Evolutionary conservation across 2,113 vertebrate species (phyloP).

Genomic region (Propithecus coquereli): DNA sequence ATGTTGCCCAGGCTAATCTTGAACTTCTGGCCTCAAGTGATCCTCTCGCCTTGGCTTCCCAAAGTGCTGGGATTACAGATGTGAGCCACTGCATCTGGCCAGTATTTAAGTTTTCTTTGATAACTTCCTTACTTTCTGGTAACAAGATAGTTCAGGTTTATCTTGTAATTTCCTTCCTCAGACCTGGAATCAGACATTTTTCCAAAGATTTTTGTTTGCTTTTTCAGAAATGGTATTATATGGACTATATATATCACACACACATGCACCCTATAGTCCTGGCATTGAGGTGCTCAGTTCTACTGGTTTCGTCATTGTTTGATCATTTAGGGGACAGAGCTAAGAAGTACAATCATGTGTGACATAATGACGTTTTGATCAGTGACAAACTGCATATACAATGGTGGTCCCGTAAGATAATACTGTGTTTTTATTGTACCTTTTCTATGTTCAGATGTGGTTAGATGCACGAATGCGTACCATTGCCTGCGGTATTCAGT

Average conservation of each 20-base stretch:
- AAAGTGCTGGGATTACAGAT: too few species aligned
- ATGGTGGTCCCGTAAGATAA: not conserved
- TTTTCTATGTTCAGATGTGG: not conserved
- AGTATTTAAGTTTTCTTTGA: not conserved
- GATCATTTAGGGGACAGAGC: not conserved
- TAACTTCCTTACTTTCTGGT: not conserved
- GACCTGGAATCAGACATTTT: not conserved
- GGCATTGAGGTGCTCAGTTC: not conserved
- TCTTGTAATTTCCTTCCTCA: not conserved
- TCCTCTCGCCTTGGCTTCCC: too few species aligned
- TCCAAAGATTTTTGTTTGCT: not conserved
- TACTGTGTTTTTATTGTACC: not conserved
- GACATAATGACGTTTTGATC: not conserved
- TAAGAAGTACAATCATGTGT: not conserved
- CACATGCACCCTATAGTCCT: not conserved
- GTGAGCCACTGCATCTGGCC: too few species aligned
- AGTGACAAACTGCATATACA: not conserved
- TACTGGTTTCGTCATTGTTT: not conserved
- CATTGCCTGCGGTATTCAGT: not conserved
- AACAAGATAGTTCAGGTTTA: not conserved
- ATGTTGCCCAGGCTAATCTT: too few species aligned
- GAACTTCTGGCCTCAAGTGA: too few species aligned
- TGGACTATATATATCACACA: not conserved
- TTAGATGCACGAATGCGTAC: not conserved
- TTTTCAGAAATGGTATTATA: not conserved